Evolutionary conservation across 2,113 vertebrate genomes (phyloP), one percentile per base, ranked within the genome.

Genomic region (Eleginops maclovinus): DNA sequence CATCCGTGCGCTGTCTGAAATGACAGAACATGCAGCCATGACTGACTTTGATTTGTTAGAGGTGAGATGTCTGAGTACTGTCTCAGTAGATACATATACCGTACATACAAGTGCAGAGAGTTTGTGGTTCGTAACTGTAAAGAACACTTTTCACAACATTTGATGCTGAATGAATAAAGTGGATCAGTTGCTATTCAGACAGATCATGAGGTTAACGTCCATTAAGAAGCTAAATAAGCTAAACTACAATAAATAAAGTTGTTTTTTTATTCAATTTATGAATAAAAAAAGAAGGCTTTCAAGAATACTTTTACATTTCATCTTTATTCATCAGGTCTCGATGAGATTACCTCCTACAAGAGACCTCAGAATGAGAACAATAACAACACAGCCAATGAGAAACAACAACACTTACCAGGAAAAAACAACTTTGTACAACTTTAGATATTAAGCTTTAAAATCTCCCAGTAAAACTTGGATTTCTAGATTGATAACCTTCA

Each of bases 1-100:
- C 88, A 81, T 83, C 83, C n/a, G 40, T 31, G 66, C 53, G 82
- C 82, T 64, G 86, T 78, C 81, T 85, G 72, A 84, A 78, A 69
- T 82, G 83, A 86, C 78, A 82, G 77, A 76, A 79, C 51, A 49
- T 84, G 76, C 83, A 62, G 75, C 80, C 47, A 36, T 79, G 75
- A 77, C 62, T 70, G 82, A 87, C 72, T 81, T 75, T 81, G 77
- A 93, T 82, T 60, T 75, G 75, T 72, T 81, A 61, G 64, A 74
- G 81, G 40, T 55, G 65, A 81, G 50, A 67, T 16, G 64, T 49
- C 63, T 74, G 28, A 11, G 3, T 59, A 26, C 56, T 11, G n/a
- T 50, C 53, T 70, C 14, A 46, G 21, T 72, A 40, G 31, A 36
- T 36, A 36, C 31, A 36, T 8, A 36, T 36, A 36, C 31, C n/a